phyloP scores from a whole-genome alignment of 2,888 invertebrate species.

The Onchidella celtica region DNA sequence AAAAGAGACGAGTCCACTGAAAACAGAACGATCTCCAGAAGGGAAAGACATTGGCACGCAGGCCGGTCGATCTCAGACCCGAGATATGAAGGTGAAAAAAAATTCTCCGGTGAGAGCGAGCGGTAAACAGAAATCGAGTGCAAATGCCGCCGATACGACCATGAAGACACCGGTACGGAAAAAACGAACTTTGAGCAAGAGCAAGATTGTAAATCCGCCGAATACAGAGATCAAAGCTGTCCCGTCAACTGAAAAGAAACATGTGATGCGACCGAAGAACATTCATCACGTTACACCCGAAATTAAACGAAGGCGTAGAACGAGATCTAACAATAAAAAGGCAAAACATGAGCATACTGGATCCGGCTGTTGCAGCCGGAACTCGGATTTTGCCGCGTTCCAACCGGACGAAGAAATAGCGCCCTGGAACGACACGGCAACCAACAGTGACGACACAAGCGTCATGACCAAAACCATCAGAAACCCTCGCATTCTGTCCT shows the following conservation, averaged over 20 bases:
- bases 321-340: constrained; percentile 4
- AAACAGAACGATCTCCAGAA: neutral
- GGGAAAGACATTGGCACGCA: neutral
- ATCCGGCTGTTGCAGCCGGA: neutral
- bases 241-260: no score
- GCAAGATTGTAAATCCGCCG: neutral
- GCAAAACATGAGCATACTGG: neutral
- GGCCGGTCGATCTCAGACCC: neutral
- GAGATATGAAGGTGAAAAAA: no score
- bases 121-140: no score
- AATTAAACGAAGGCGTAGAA: constrained; percentile 10
- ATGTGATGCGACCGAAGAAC: no score
- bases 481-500: constrained; percentile 29
- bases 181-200: neutral
- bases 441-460: constrained; percentile 41
- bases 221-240: neutral
- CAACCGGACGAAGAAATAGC: constrained; percentile 39
- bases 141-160: no score
- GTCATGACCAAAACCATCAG: constrained; percentile 37
- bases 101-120: no score
- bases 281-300: neutral
- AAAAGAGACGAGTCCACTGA: no score
- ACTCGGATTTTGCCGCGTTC: constrained; percentile 9
- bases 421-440: constrained; percentile 35
- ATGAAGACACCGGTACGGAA: no score